phyloP scores from a whole-genome alignment of 2,797 vertebrate species.

The Acanthurus lineatus region DNA sequence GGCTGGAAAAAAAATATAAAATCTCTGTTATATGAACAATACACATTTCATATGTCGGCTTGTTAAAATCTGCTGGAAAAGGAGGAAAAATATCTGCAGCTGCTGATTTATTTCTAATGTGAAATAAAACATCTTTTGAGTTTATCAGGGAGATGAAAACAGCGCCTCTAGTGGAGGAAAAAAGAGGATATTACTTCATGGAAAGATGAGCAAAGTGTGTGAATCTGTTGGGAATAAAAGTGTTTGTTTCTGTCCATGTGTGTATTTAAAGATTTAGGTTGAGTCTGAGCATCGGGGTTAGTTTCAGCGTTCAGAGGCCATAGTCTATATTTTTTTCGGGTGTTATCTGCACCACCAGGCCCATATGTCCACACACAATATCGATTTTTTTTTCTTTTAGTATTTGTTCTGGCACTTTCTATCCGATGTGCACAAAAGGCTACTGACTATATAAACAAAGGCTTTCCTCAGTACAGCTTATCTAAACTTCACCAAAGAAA shows the following conservation, averaged over 20 bases:
- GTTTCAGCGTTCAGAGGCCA: no score
- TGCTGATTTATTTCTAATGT: neutral
- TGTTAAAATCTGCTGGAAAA: neutral
- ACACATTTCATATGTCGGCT: neutral
- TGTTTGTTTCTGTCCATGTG: neutral
- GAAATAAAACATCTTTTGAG: neutral
- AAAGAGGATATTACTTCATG: neutral
- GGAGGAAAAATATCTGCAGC: neutral
- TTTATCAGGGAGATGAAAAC: neutral
- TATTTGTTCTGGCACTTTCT: neutral
- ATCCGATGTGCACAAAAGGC: neutral
- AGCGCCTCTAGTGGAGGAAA: conserved; percentile 37
- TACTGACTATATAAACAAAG: neutral
- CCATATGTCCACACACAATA: neutral
- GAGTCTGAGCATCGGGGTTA: neutral
- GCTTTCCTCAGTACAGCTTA: no score
- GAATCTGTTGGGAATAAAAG: neutral
- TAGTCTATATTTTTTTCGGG: neutral
- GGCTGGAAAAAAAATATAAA: neutral
- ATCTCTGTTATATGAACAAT: neutral
- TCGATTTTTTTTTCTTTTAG: neutral
- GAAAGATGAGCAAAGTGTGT: neutral
- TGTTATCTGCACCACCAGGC: neutral
- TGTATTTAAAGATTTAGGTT: no score
- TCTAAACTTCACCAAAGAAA: no score